Evolutionary conservation across 92 coral and sea anemone genomes (phyloP), one percentile per base, ranked within the genome.

Genomic region (Palythoa caribaeorum): DNA sequence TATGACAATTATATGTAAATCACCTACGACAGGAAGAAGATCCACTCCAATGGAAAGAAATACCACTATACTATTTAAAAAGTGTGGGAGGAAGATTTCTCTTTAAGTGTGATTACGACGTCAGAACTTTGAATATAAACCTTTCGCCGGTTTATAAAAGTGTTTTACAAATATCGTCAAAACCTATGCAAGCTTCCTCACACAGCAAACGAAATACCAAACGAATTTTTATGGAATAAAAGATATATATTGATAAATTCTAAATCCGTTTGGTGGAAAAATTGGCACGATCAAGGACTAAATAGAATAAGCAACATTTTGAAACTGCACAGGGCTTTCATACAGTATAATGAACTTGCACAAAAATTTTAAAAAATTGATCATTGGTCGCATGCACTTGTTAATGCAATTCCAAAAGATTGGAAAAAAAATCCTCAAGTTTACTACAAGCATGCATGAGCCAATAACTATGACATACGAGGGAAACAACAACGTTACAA

Each of bases 261-360:
- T n/a, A 6, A 73, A 28, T 73, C 78, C 78, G 78, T 73, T 47
- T 73, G 35, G 36, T 73, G 78, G 78, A n/a, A 44, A 14, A 73
- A 47, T 2, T 73, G 78, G 78, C 78, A 73, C 12, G 55, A 73
- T 73, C 78, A 15, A 73, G 55, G 78, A 7, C 17, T 73, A 47
- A 9, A 44, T 14, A 73, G 3, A 73, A 47, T 73, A 73, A n/a
- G 10, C 19, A n/a, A n/a, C n/a, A 73, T 44, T 16, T 40, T 73
- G 57, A 73, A 2, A 73, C 35, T 9, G 78, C 37, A 73, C 57
- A 55, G 78, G 40, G 12, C 36, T 40, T 73, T 73, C 0, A 36
- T 39, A 39, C 17, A 36, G 6, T 12, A 72, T 13, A 8, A 72
- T 2, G 19, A 72, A 9, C 51, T 28, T 28, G 28, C 28, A 28